Evolutionary conservation across 2,113 vertebrate species (phyloP).

Genomic region (Semnopithecus entellus): DNA sequence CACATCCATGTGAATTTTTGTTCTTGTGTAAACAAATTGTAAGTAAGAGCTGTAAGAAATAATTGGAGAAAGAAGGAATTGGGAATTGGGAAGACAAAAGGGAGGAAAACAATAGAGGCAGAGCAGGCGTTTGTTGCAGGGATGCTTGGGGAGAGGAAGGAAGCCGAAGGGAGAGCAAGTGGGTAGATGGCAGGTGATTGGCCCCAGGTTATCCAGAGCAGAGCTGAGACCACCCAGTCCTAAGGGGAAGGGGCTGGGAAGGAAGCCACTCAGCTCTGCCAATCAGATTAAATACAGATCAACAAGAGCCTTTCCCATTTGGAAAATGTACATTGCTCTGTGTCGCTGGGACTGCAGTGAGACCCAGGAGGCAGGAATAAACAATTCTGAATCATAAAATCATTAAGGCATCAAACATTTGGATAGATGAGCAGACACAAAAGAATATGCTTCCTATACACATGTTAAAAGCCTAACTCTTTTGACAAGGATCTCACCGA

Average conservation of each 20-base stretch:
- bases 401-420: background rate
- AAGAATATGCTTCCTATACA: background rate
- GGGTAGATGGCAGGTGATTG: background rate
- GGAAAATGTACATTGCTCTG: background rate
- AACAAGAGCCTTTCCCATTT: background rate
- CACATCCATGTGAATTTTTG: background rate
- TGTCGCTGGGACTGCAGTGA: background rate
- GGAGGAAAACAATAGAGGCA: background rate
- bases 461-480: background rate
- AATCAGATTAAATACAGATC: background rate
- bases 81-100: background rate
- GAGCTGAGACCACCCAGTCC: background rate
- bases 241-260: background rate
- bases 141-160: background rate
- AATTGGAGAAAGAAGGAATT: background rate
- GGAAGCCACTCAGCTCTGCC: background rate
- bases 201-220: background rate
- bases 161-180: accelerated
- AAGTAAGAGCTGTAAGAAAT: background rate
- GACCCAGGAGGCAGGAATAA: conserved; percentile 11
- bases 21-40: background rate
- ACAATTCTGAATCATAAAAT: conserved; percentile 5
- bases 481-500: background rate
- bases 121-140: background rate
- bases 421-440: background rate